Evolutionary conservation across 2,113 vertebrate species (phyloP).

Genomic region (Glaucidium brasilianum): DNA sequence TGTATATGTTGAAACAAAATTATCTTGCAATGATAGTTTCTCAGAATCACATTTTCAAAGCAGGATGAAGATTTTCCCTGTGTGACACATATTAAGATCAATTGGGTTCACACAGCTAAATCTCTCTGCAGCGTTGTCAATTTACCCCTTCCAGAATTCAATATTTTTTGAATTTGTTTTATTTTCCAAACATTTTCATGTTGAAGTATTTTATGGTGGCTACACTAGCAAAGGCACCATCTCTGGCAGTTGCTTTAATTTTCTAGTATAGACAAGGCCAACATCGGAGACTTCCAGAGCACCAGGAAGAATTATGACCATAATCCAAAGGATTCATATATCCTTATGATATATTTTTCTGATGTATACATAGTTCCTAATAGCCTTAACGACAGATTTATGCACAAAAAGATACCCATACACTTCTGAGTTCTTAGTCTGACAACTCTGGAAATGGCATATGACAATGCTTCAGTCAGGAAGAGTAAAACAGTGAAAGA

Average conservation of each 20-base stretch:
- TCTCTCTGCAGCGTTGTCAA: neutral
- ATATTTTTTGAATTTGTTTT: neutral
- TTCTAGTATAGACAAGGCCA: neutral
- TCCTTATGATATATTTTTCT: neutral
- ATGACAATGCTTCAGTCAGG: neutral
- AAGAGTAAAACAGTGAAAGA: neutral
- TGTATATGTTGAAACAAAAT: neutral
- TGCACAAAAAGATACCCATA: neutral
- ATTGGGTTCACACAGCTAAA: slow-evolving; percentile 43
- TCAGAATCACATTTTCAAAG: slow-evolving; percentile 8
- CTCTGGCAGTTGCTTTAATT: neutral
- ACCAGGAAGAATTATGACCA: neutral
- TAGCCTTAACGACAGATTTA: neutral
- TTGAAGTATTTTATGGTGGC: neutral
- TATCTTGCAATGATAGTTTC: neutral
- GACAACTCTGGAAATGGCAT: neutral
- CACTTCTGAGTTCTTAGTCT: neutral
- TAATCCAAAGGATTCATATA: neutral
- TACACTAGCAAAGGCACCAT: neutral
- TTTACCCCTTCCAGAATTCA: neutral
- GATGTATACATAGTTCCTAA: neutral
- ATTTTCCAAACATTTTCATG: neutral
- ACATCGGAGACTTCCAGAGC: neutral
- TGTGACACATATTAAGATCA: slow-evolving; percentile 24
- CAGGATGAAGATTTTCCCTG: neutral